A percentile compares a stretch with the other conserved stretches of the same genome.
Evolutionary conservation across 2,888 invertebrate genomes (phyloP).

Genomic region (Agrotis segetum): DNA sequence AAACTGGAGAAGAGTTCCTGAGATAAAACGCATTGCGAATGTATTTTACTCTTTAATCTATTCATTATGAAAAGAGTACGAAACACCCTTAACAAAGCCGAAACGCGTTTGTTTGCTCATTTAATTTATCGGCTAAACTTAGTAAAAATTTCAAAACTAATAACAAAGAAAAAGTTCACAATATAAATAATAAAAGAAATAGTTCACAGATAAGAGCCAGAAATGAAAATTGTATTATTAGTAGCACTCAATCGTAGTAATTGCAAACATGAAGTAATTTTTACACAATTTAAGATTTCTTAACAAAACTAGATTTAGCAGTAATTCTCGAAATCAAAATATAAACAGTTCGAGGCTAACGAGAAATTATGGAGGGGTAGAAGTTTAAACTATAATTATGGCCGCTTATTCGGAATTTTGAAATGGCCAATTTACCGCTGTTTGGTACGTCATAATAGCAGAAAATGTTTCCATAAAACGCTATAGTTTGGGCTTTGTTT

Average conservation of each 20-base stretch:
- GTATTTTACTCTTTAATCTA: too few relatives aligned
- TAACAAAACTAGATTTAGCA: slow-evolving; percentile 24
- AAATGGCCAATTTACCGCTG: slow-evolving; percentile 71
- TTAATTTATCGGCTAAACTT: too few relatives aligned
- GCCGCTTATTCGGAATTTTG: slow-evolving; percentile 69
- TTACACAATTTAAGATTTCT: background rate
- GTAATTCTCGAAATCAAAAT: slow-evolving; percentile 47
- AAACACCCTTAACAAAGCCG: too few relatives aligned
- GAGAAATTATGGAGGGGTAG: slow-evolving; percentile 68
- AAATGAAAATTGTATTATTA: too few relatives aligned
- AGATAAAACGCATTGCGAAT: too few relatives aligned
- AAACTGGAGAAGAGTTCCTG: too few relatives aligned
- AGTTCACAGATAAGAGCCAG: too few relatives aligned
- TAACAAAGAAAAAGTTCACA: too few relatives aligned
- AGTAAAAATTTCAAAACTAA: too few relatives aligned
- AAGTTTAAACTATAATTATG: slow-evolving; percentile 74
- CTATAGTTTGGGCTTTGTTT: slow-evolving; percentile 59
- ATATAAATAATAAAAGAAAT: too few relatives aligned
- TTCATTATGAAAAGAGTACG: too few relatives aligned
- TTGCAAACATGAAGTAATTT: slow-evolving; percentile 6
- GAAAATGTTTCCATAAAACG: slow-evolving; percentile 70
- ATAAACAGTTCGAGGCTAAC: slow-evolving; percentile 60
- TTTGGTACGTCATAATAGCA: slow-evolving; percentile 70
- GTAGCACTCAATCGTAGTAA: background rate
- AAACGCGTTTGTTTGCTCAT: too few relatives aligned